Evolutionary conservation across 1,140 invertebrate genomes (phyloP), one percentile per base, ranked within the genome.

Genomic region (Drosophila pallidifrons): DNA sequence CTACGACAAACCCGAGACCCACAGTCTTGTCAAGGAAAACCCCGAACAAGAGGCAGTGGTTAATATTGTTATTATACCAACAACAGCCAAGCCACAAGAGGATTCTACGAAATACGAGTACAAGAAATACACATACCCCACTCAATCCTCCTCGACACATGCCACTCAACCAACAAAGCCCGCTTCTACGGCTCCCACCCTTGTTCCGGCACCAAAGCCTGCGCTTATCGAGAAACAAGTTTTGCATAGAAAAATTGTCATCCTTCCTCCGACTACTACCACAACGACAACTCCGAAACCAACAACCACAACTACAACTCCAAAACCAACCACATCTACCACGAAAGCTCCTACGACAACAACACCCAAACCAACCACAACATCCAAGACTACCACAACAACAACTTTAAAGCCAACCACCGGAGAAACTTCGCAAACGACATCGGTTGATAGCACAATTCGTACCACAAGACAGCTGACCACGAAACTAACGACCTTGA

Each of bases 321-420:
- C 38, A 11, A 45, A 38, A 1, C 25, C 15, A n/a, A 13, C 1
- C 61, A n/a, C 47, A n/a, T 6, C 25, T 10, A 11, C 38, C 1
- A 32, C 15, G 13, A 16, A 47, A 16, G 5, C 30, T 30, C 49
- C 28, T 2, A 41, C 38, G 1, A 20, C 38, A 13, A 32, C 63
- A 16, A 66, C 57, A n/a, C 5, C 15, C 0, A 43, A 7, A 10
- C 25, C 58, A 15, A 46, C 41, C 2, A 10, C 52, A 30, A 25
- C 47, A 45, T 11, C 52, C 38, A 54, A 30, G 16, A 38, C 67
- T n/a, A 13, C 38, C 7, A 49, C 32, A 8, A 20, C 32, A 8
- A 25, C 60, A n/a, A 66, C 63, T 2, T 2, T 25, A 6, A 16
- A 94, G 72, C 93, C 16, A 45, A 49, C 20, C n/a, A 16, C 49